Evolutionary conservation across 2,888 invertebrate genomes (phyloP), one percentile per base, ranked within the genome.

Genomic region (Napeogenes inachia): DNA sequence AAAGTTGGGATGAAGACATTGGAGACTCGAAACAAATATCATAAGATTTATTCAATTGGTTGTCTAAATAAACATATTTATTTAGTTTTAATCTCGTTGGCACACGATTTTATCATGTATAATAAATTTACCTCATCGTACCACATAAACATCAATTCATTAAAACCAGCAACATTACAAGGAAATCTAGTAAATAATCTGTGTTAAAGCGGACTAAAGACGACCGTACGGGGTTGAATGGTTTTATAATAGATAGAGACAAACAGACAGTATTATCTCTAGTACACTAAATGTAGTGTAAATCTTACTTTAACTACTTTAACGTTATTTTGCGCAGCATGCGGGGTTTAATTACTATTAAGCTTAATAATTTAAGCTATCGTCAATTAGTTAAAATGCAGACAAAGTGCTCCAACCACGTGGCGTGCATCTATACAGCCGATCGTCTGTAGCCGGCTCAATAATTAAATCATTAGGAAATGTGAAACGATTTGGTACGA

Each of bases 131-230:
- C 13, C 57, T 53, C 56, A 64, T 54, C 59, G 58, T 62, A 60
- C 64, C 64, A 67, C 64, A 64, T 47, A 45, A 61, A 54, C 56
- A 60, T 59, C 54, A 60, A 10, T 30, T 57, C 54, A 60, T 53
- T 54, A 47, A 60, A 60, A 57, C 66, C 60, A 62, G 59, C 62
- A 67, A 54, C 59, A 64, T 57, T 56, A 46, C 60, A 42, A 57
- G 42, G 12, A 10, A 42, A 42, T 42, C 54, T 33, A 54, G 55
- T 58, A 63, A 57, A 42, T n/a, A 12, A 59, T 50, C 30, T 30
- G 45, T 6, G 56, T 45, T 53, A 65, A 53, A 65, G 56, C 47
- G 32, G 47, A 57, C 61, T 56, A 57, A 45, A 57, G 61, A 61
- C 63, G 63, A 66, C 66, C 55, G 56, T 61, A 55, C 45, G 55